Conservation (phyloP, 2,797 vertebrate genomes). For the Liasis olivaceus region DNA sequence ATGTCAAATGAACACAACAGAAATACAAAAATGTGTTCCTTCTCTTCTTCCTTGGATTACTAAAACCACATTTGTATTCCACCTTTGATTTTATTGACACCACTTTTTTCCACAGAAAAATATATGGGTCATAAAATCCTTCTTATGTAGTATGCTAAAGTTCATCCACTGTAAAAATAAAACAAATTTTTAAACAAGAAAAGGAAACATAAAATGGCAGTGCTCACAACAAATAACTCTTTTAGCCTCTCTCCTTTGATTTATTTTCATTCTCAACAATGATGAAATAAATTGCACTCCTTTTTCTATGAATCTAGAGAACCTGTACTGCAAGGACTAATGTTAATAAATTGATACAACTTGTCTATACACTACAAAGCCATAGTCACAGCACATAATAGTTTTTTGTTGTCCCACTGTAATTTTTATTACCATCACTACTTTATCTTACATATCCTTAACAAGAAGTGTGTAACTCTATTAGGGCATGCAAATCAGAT, state of each 20-base stretch:
- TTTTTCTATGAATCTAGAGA: constrained; percentile 17
- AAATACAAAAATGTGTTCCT: neutral
- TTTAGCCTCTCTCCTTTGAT: constrained; percentile 38
- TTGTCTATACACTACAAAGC: constrained; percentile 28
- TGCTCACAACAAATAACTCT: constrained; percentile 23
- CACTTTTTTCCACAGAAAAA: neutral
- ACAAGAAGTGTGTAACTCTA: neutral
- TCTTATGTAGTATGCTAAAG: constrained; percentile 6
- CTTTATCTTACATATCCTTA: neutral
- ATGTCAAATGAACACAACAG: neutral
- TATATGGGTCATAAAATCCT: constrained; percentile 5
- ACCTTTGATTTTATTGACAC: too few relatives aligned
- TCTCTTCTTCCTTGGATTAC: neutral
- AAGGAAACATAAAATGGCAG: constrained; percentile 8
- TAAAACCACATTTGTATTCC: too few relatives aligned
- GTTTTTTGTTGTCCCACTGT: neutral
- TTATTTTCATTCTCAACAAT: constrained; percentile 44
- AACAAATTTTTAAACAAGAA: constrained; percentile 10
- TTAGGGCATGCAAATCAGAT: too few relatives aligned
- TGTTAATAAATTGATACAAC: constrained; percentile 12
- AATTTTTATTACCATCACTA: neutral
- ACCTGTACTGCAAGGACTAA: constrained; percentile 8
- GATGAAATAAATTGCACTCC: constrained; percentile 43
- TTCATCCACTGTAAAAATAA: neutral
- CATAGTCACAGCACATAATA: neutral